Base-by-base conservation (phyloP, 2,797 vertebrate genomes). In the Garrulus glandarius region DNA sequence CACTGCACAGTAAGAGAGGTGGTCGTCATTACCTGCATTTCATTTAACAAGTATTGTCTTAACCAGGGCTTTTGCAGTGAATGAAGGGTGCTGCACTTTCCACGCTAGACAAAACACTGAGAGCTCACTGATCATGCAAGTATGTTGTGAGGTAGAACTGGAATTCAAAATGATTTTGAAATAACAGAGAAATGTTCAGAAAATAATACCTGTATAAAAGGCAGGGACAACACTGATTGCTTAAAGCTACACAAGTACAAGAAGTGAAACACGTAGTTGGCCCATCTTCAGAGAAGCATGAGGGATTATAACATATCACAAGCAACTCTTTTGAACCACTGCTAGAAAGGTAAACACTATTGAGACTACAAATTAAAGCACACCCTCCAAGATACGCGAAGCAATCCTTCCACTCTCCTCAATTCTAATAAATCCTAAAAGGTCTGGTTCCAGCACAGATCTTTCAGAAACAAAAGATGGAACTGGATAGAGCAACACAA, bases 1-100 rank as follows among this genome's bases (percentile, higher is more conserved):
- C 37, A 52, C 8, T 0, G 1, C 43, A 50, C 5, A 32, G 34
- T 15, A 5, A 24, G 9, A 18, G 1, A 75, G 5, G 20, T 26
- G 20, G 29, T 46, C 7, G 0, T 36, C 47, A 29, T 14, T 6
- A 60, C 2, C 30, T 29, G 15, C 11, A 36, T 29, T 77, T 74
- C 27, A 30, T 55, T 71, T 67, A 56, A 57, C 30, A 85, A 36
- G 23, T 20, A 53, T 5, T 10, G 9, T 15, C 43, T 57, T 47
- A 37, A 30, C 4, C 2, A 70, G 26, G 26, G 21, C 27, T 79
- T 87, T 59, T 77, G 26, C 52, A 27, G 44, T 1, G 21, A 69
- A 79, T 9, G n/a, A 81, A 59, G 14, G 17, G n/a, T 24, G 29
- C 55, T 61, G 47, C 26, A 67, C 47, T 61, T 67, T 18, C 44